Conservation (phyloP, 2,888 invertebrate species). For the Dusona sp. region DNA sequence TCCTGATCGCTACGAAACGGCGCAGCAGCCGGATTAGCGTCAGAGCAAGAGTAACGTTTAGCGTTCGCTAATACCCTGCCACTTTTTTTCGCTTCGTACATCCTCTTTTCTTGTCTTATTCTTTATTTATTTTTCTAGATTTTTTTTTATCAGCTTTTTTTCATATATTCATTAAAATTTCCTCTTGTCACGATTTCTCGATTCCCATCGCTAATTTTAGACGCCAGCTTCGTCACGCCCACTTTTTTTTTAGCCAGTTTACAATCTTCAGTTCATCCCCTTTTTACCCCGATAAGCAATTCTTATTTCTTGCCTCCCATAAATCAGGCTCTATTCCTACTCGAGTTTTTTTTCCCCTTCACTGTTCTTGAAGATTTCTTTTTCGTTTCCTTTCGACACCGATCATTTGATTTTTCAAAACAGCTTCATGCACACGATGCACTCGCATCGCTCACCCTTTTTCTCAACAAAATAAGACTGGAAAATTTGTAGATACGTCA, state of each 20-base stretch:
- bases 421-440: neutral
- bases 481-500: slow-evolving; percentile 59
- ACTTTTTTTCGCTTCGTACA: slow-evolving; percentile 19
- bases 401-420: slow-evolving; percentile 21
- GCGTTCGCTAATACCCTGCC: slow-evolving; percentile 69
- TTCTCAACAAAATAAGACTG: neutral
- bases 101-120: slow-evolving; percentile 5
- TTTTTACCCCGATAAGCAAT: slow-evolving; percentile 56
- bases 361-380: slow-evolving; percentile 15
- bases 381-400: slow-evolving; percentile 18
- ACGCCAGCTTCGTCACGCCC: slow-evolving; percentile 39
- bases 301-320: slow-evolving; percentile 48
- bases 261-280: slow-evolving; percentile 12
- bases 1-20: slow-evolving; percentile 46
- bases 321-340: slow-evolving; percentile 57
- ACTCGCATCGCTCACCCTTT: neutral
- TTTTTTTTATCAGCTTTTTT: slow-evolving; percentile 41
- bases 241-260: slow-evolving; percentile 34
- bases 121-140: slow-evolving; percentile 31
- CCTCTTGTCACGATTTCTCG: slow-evolving; percentile 40
- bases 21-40: slow-evolving; percentile 75
- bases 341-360: slow-evolving; percentile 46
- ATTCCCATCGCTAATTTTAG: slow-evolving; percentile 68
- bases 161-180: neutral
- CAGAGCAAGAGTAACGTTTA: slow-evolving; percentile 74